A percentile compares a stretch with the other conserved stretches of the same genome.
phyloP scores from a whole-genome alignment of 1,140 invertebrate species.

The Dryas iulia region DNA sequence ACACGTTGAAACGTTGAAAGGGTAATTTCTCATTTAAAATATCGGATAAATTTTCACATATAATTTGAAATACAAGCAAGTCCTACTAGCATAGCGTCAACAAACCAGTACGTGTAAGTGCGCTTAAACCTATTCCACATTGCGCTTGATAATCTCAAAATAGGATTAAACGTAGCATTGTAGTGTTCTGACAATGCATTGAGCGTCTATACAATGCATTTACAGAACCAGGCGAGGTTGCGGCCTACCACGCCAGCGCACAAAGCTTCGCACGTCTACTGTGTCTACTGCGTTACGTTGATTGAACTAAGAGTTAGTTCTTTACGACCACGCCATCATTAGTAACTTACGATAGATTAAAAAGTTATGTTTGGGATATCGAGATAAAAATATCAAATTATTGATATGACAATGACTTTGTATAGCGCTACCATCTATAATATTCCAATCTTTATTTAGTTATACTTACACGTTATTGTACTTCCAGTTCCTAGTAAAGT shows the following conservation, averaged over 20 bases:
- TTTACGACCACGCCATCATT: background rate
- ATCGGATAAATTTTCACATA: slow-evolving; percentile 4
- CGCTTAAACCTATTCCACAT: background rate
- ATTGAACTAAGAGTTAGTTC: background rate
- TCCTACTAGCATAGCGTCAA: background rate
- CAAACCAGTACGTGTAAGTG: background rate
- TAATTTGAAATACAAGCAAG: slow-evolving; percentile 8
- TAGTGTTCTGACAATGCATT: slow-evolving; percentile 13
- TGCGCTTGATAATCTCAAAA: slow-evolving; percentile 5
- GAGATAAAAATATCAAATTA: background rate
- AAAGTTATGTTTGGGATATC: background rate
- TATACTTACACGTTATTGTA: too few relatives aligned
- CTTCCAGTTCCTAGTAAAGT: too few relatives aligned
- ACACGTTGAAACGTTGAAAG: slow-evolving; percentile 9
- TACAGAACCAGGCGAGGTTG: slow-evolving; percentile 13
- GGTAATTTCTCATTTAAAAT: slow-evolving; percentile 17
- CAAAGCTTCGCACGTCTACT: slow-evolving; percentile 5
- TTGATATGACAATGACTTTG: too few relatives aligned
- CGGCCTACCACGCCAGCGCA: slow-evolving; percentile 1
- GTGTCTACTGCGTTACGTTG: background rate
- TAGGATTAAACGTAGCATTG: slow-evolving; percentile 17
- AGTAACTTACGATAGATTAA: background rate
- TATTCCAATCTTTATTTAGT: too few relatives aligned
- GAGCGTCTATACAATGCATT: slow-evolving; percentile 19
- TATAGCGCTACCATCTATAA: too few relatives aligned